Evolutionary conservation across 2,797 vertebrate genomes (phyloP).

Genomic region (Siniperca undulata): DNA sequence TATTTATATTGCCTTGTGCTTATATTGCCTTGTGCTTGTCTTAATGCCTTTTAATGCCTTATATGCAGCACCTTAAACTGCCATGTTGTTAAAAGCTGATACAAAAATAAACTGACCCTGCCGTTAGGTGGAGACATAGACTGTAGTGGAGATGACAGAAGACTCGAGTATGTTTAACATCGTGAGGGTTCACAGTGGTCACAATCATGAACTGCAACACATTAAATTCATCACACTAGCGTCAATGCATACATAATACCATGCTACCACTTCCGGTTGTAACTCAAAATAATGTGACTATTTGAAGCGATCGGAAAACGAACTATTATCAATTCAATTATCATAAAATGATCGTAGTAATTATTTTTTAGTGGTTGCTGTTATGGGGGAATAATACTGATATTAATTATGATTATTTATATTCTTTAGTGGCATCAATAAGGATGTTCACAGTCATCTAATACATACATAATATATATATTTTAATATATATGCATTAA

Average conservation of each 20-base stretch:
- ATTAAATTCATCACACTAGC: neutral
- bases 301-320: neutral
- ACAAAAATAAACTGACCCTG: too few relatives aligned
- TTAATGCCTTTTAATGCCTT: too few relatives aligned
- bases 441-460: neutral
- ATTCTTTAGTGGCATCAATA: neutral
- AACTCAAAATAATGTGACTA: neutral
- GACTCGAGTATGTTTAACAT: too few relatives aligned
- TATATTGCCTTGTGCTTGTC: neutral
- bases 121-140: neutral
- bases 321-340: too few relatives aligned
- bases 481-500: neutral
- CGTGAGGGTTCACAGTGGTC: neutral
- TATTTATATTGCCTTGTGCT: neutral
- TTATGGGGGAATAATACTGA: neutral
- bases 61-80: too few relatives aligned
- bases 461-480: too few relatives aligned
- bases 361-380: neutral
- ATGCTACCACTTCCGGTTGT: neutral
- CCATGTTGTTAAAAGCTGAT: too few relatives aligned
- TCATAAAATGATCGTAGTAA: neutral
- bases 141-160: too few relatives aligned
- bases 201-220: neutral
- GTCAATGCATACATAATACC: rapidly evolving
- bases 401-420: neutral